Evolutionary conservation across 2,888 invertebrate species (phyloP).

Genomic region (Xanthorhoe spadicearia): DNA sequence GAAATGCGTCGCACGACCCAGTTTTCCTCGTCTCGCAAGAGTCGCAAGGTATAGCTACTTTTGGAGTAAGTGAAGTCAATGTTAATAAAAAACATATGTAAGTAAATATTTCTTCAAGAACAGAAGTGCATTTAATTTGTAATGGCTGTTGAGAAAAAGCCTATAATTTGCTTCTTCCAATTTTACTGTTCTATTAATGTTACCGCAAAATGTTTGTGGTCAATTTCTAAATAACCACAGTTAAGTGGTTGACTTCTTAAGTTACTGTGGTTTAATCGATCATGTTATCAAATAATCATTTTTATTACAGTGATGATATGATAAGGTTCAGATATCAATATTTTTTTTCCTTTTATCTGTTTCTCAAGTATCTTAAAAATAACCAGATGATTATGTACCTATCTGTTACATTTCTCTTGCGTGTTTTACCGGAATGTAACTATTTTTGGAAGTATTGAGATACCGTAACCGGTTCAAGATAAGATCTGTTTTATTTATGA

Average conservation of each 20-base stretch:
- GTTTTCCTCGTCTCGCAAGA: slow-evolving; percentile 21
- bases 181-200: background rate
- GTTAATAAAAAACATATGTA: too few species aligned
- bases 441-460: background rate
- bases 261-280: slow-evolving; percentile 3
- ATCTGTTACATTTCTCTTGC: slow-evolving; percentile 2
- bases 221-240: slow-evolving; percentile 9
- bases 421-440: slow-evolving; percentile 7
- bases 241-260: slow-evolving; percentile 12
- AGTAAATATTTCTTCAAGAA: too few species aligned
- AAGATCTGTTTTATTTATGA: slow-evolving; percentile 11
- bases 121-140: too few species aligned
- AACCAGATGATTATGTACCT: background rate
- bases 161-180: background rate
- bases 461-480: slow-evolving; percentile 6
- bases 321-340: background rate
- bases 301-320: background rate
- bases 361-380: background rate
- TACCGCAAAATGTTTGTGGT: background rate
- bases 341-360: background rate
- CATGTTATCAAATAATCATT: background rate
- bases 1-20: slow-evolving; percentile 27
- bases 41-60: slow-evolving; percentile 19
- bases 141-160: background rate
- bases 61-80: too few species aligned